Percentiles rank a stretch among this genome's conserved stretches.
Conservation (phyloP, 2,113 vertebrate genomes). For the Thunnus maccoyii region DNA sequence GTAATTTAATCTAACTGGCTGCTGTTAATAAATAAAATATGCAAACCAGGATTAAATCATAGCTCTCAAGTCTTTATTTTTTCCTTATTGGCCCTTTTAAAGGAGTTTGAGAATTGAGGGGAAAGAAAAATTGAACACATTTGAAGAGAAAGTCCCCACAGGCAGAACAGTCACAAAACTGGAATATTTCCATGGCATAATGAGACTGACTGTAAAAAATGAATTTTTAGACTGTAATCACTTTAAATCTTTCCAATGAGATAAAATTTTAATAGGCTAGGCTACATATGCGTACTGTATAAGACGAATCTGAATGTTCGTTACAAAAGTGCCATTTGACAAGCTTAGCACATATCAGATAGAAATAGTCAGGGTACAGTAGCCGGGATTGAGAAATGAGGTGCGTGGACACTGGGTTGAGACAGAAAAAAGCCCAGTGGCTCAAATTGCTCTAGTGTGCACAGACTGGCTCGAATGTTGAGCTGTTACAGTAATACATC, state of each 20-base stretch:
- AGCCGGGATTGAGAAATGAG: neutral
- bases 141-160: conserved; percentile 31
- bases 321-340: neutral
- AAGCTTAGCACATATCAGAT: neutral
- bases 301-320: neutral
- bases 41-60: conserved; percentile 46
- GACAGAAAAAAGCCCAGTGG: too few species aligned
- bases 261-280: conserved; percentile 8
- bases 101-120: conserved; percentile 29
- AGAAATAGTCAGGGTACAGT: neutral
- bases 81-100: conserved; percentile 46
- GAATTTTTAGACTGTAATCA: conserved; percentile 27
- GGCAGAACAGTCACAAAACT: conserved; percentile 40
- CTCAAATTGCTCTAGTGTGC: too few species aligned
- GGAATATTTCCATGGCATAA: conserved; percentile 15
- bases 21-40: conserved; percentile 66
- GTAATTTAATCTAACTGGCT: conserved; percentile 45
- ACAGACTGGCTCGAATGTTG: neutral
- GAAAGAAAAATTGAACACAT: conserved; percentile 31
- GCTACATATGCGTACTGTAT: neutral
- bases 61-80: conserved; percentile 37
- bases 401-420: neutral
- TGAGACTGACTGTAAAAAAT: conserved; percentile 22
- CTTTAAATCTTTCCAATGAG: conserved; percentile 24
- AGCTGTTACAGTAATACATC: too few species aligned